Percentiles rank a stretch among this genome's conserved stretches.
Evolutionary conservation across 1,140 invertebrate species (phyloP).

Genomic region (Gryon sp.): DNA sequence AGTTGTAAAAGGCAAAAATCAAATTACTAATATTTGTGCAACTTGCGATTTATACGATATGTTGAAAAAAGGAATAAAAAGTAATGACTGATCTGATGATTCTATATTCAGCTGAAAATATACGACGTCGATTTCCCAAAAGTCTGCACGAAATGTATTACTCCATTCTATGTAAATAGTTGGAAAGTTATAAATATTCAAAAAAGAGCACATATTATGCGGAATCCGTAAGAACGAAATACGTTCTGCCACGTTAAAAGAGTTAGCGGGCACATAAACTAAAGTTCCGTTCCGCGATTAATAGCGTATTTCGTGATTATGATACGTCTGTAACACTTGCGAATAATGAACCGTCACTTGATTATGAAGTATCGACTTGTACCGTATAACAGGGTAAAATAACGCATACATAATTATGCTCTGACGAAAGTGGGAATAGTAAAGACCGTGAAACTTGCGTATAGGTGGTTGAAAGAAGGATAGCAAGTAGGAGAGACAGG

Average conservation of each 20-base stretch:
- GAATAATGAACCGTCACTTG: slow-evolving; percentile 50
- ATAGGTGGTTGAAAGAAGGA: slow-evolving; percentile 1
- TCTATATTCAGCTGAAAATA: slow-evolving; percentile 2
- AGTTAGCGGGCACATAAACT: slow-evolving; percentile 15
- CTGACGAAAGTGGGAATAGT: slow-evolving; percentile 10
- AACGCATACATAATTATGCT: slow-evolving; percentile 50
- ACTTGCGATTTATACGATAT: too few species aligned
- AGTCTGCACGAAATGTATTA: not conserved
- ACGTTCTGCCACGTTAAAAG: slow-evolving; percentile 10
- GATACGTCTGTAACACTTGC: slow-evolving; percentile 38
- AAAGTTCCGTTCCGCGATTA: not conserved
- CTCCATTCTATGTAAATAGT: slow-evolving; percentile 24
- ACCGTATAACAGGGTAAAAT: slow-evolving; percentile 27
- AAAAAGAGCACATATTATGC: slow-evolving; percentile 28
- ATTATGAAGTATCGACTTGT: slow-evolving; percentile 53
- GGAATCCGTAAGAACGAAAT: slow-evolving; percentile 10
- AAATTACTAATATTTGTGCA: too few species aligned
- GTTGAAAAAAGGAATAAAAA: too few species aligned
- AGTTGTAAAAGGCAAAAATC: too few species aligned
- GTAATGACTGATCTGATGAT: too few species aligned
- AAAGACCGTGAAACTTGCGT: not conserved
- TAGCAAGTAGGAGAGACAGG: slow-evolving; percentile 5
- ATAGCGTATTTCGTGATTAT: slow-evolving; percentile 22
- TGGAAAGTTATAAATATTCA: slow-evolving; percentile 45
- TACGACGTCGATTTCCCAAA: not conserved